A percentile compares a stretch with the other conserved stretches of the same genome.
phyloP scores from a whole-genome alignment of 2,113 vertebrate genomes.

The Phrynosoma platyrhinos region DNA sequence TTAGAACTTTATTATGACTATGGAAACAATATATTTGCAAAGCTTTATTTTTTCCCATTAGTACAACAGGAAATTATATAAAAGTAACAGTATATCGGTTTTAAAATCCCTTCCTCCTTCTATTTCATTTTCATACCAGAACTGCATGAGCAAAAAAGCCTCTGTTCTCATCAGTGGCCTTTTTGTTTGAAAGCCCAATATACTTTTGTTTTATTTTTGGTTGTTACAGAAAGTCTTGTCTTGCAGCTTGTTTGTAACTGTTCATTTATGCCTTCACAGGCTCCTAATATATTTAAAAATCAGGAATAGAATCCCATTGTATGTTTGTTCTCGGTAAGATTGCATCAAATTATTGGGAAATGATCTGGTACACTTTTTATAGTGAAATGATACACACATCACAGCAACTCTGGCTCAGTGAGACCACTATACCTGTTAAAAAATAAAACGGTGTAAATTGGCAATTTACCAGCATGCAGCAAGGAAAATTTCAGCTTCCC shows the following conservation, averaged over 20 bases:
- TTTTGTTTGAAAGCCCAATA: constrained; percentile 23
- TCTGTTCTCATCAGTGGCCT: neutral
- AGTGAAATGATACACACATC: constrained; percentile 33
- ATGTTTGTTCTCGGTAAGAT: constrained; percentile 15
- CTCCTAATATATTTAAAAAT: constrained; percentile 17
- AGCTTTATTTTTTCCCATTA: neutral
- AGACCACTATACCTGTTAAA: constrained; percentile 49
- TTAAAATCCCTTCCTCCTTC: neutral
- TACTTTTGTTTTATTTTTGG: neutral
- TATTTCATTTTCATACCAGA: neutral
- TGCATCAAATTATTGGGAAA: constrained; percentile 26
- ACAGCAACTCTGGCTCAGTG: constrained; percentile 39
- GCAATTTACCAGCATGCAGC: constrained; percentile 64
- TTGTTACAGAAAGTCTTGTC: neutral
- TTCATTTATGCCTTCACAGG: neutral
- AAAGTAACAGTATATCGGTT: neutral
- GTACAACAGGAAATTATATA: neutral
- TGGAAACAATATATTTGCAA: neutral
- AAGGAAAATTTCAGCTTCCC: constrained; percentile 64
- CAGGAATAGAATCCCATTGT: neutral
- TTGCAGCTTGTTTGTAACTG: neutral
- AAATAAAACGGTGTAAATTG: constrained; percentile 59
- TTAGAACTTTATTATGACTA: neutral
- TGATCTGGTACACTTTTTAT: constrained; percentile 57
- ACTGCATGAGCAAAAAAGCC: neutral